These are phyloP conservation scores for Herpetotheres cachinnans DNA, from an alignment of 2,113 vertebrate species.

Conservation along the genomic window DNA sequence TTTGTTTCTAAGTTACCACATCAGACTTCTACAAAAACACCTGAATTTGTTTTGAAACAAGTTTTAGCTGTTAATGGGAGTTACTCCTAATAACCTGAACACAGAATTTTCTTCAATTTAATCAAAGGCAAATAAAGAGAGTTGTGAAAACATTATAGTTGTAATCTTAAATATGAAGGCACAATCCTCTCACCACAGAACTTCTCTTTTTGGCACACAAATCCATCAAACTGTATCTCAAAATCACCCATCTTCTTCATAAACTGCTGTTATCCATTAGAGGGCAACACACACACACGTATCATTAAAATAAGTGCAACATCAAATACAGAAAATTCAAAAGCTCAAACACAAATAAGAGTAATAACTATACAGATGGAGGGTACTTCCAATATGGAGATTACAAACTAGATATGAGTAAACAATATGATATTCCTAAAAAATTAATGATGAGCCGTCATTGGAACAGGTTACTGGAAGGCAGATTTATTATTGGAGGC, in stretches of 20 bases:
- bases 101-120: neutral
- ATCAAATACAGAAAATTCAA: neutral
- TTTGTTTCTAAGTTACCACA: neutral
- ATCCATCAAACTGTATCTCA: neutral
- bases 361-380: neutral
- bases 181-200: neutral
- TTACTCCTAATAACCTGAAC: neutral
- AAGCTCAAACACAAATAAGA: neutral
- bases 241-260: neutral
- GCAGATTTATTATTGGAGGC: neutral
- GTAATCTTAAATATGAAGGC: neutral
- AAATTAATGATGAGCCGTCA: neutral
- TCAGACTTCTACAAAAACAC: neutral
- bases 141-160: neutral
- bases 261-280: neutral
- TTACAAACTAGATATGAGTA: neutral
- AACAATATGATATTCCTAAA: neutral
- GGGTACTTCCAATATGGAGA: neutral
- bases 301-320: neutral
- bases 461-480: neutral
- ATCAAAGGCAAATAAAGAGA: neutral
- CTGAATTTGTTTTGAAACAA: neutral
- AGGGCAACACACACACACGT: neutral
- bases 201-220: neutral
- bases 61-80: neutral